Evolutionary conservation across 2,888 invertebrate species (phyloP).

Genomic region (Psococerastis gibbosa): DNA sequence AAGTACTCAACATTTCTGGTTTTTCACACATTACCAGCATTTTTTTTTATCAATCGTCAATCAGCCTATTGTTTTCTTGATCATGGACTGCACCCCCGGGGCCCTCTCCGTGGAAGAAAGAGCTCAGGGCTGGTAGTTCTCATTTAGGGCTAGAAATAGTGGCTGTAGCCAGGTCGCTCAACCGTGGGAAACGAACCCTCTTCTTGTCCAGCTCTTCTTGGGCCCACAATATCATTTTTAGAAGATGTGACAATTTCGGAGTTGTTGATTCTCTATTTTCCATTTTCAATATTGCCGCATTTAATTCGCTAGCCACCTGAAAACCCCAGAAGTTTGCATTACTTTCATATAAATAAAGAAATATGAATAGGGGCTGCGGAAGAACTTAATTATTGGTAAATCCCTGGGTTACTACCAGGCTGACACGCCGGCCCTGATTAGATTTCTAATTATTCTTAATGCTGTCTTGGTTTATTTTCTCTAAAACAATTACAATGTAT

Average conservation of each 20-base stretch:
- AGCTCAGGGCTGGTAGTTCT: constrained; percentile 13
- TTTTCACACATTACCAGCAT: no score
- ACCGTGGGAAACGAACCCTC: constrained; percentile 86
- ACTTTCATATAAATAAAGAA: no score
- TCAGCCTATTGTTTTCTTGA: no score
- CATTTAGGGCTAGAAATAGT: constrained; percentile 57
- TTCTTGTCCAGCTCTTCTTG: constrained; percentile 89
- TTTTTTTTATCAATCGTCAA: no score
- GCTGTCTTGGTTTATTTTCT: no score
- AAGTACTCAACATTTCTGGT: no score
- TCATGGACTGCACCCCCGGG: no score
- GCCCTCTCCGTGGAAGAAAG: background rate
- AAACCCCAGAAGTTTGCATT: no score
- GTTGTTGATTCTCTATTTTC: constrained; percentile 82
- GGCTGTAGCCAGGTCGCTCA: constrained; percentile 78
- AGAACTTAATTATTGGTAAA: background rate
- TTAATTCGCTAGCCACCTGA: constrained; percentile 88
- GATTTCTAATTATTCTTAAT: background rate
- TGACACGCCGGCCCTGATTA: background rate
- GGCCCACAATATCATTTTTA: constrained; percentile 89
- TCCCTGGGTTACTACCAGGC: no score
- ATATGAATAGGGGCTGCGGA: background rate
- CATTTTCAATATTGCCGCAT: constrained; percentile 90
- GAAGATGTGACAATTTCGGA: constrained; percentile 74
- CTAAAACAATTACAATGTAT: no score